Conservation (phyloP, 2,888 invertebrate species). For the Drosophila subquinaria region DNA sequence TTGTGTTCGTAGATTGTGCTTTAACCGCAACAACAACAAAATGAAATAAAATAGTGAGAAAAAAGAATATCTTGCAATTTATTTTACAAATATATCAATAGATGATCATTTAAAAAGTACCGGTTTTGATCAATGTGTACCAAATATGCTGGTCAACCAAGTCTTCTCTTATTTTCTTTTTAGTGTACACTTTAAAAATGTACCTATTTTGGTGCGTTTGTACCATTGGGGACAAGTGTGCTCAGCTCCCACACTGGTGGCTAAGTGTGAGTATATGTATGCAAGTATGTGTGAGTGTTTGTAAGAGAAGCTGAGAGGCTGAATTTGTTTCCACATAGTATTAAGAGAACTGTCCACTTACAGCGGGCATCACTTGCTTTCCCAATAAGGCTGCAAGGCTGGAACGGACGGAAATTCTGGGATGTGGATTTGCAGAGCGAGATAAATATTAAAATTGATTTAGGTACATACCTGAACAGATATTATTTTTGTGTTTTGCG, state of each 20-base stretch:
- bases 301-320: background rate
- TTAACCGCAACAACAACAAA: conserved; percentile 49
- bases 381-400: background rate
- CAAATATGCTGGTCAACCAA: no score
- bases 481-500: no score
- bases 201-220: background rate
- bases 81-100: background rate
- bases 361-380: background rate
- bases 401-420: background rate
- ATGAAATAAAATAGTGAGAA: conserved; percentile 59
- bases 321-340: background rate
- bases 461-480: background rate
- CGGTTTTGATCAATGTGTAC: background rate
- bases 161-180: no score
- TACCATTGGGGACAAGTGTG: background rate
- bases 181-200: background rate
- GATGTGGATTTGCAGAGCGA: background rate
- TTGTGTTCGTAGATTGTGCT: conserved; percentile 67
- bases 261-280: background rate
- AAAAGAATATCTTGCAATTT: conserved; percentile 8
- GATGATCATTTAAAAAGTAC: background rate
- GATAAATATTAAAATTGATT: background rate
- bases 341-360: background rate
- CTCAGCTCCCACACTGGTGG: background rate
- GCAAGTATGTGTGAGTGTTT: background rate